Percentiles rank a stretch among this genome's conserved stretches.
Conservation (phyloP, 2,888 invertebrate genomes). For the Ochropacha duplaris region DNA sequence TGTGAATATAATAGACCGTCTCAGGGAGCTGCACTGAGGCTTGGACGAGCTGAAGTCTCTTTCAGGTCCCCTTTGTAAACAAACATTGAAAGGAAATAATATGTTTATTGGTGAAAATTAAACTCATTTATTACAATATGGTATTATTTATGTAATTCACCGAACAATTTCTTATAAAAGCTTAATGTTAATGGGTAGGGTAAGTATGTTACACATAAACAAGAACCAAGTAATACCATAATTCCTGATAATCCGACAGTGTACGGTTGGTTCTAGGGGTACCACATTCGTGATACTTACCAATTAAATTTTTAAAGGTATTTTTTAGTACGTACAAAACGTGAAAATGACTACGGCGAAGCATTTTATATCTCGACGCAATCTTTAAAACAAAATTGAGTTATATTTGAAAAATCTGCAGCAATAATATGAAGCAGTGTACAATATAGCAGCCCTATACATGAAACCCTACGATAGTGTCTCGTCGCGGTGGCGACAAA, state of each 20-base stretch:
- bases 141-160: conserved; percentile 3
- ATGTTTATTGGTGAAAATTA: conserved; percentile 16
- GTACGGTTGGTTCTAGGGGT: conserved; percentile 49
- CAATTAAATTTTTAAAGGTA: background rate
- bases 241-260: conserved; percentile 54
- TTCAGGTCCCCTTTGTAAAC: conserved; percentile 26
- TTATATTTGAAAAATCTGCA: background rate
- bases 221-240: conserved; percentile 50
- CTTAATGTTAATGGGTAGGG: conserved; percentile 12
- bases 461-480: conserved; percentile 61
- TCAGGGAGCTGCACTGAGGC: conserved; percentile 21
- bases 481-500: conserved; percentile 48
- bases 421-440: background rate
- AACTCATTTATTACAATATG: conserved; percentile 17
- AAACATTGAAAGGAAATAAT: conserved; percentile 13
- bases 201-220: conserved; percentile 47
- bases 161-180: background rate
- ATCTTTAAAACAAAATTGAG: background rate
- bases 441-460: conserved; percentile 37
- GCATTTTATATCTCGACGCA: background rate
- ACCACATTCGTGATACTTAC: conserved; percentile 11
- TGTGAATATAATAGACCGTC: conserved; percentile 67
- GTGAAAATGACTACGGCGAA: background rate
- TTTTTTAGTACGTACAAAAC: no score
- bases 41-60: conserved; percentile 43